phyloP scores from a whole-genome alignment of 2,797 vertebrate genomes.

The Syndactyla subalaris region DNA sequence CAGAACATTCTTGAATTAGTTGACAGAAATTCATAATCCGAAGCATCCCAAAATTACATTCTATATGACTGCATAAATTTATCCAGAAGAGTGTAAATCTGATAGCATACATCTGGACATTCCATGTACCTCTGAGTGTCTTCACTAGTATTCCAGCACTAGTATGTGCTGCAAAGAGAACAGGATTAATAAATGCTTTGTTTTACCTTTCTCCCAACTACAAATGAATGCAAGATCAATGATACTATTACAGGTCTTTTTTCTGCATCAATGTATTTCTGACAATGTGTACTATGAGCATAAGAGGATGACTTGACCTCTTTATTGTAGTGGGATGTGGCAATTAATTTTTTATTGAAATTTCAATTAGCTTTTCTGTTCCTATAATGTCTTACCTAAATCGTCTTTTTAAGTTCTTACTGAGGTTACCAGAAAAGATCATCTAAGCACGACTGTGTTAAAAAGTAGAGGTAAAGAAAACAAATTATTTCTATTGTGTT shows the following conservation, averaged over 20 bases:
- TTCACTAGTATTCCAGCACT: background rate
- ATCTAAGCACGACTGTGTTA: constrained; percentile 69
- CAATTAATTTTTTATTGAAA: constrained; percentile 80
- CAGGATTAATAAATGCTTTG: constrained; percentile 43
- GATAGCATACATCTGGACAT: background rate
- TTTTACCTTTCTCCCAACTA: background rate
- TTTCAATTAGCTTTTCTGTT: constrained; percentile 77
- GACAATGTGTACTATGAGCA: constrained; percentile 37
- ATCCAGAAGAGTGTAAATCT: background rate
- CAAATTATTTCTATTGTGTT: constrained; percentile 78
- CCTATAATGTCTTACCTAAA: constrained; percentile 74
- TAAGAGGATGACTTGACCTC: constrained; percentile 69
- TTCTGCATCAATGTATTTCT: constrained; percentile 65
- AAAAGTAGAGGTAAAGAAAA: constrained; percentile 76
- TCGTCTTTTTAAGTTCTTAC: constrained; percentile 61
- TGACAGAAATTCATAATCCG: background rate
- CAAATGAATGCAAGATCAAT: constrained; percentile 58
- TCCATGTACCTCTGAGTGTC: background rate
- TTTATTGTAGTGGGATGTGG: constrained; percentile 69
- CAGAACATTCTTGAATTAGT: background rate
- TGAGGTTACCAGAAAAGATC: constrained; percentile 69
- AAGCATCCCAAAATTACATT: background rate
- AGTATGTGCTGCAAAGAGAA: background rate
- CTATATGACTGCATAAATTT: background rate
- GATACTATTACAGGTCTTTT: constrained; percentile 48